A percentile compares a stretch with the other conserved stretches of the same genome.
Conservation (phyloP, 2,888 invertebrate species). For the Synanthedon tipuliformis region DNA sequence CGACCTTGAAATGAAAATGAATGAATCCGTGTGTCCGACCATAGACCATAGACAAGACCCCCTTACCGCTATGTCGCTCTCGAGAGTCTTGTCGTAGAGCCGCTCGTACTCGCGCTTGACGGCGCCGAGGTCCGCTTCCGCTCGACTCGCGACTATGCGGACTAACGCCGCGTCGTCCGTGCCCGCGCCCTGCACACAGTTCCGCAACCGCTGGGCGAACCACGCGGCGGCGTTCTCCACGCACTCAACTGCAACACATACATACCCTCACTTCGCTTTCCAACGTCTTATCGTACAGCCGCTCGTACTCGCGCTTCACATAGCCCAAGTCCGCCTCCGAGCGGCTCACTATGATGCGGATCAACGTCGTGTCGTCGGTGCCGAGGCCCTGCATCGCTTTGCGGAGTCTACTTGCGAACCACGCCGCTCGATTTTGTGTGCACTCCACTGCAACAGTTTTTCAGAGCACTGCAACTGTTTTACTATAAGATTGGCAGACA, state of each 20-base stretch:
- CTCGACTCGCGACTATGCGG: conserved; percentile 74
- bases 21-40: not conserved
- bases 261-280: conserved; percentile 74
- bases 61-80: conserved; percentile 72
- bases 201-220: conserved; percentile 76
- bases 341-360: conserved; percentile 77
- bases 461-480: too few species aligned
- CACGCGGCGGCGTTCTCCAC: conserved; percentile 76
- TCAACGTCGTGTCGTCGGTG: conserved; percentile 78
- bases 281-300: conserved; percentile 76
- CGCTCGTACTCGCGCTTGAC: conserved; percentile 79
- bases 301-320: conserved; percentile 78
- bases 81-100: conserved; percentile 75
- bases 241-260: conserved; percentile 73
- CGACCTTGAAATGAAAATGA: not conserved
- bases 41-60: not conserved
- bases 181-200: conserved; percentile 76
- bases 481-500: not conserved
- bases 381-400: conserved; percentile 77
- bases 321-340: conserved; percentile 77
- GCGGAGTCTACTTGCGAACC: conserved; percentile 76
- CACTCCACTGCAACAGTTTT: conserved; percentile 71
- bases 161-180: conserved; percentile 78
- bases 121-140: conserved; percentile 76
- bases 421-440: conserved; percentile 74